phyloP scores from a whole-genome alignment of 2,888 invertebrate species.

The Lordiphosa fenestrarum region DNA sequence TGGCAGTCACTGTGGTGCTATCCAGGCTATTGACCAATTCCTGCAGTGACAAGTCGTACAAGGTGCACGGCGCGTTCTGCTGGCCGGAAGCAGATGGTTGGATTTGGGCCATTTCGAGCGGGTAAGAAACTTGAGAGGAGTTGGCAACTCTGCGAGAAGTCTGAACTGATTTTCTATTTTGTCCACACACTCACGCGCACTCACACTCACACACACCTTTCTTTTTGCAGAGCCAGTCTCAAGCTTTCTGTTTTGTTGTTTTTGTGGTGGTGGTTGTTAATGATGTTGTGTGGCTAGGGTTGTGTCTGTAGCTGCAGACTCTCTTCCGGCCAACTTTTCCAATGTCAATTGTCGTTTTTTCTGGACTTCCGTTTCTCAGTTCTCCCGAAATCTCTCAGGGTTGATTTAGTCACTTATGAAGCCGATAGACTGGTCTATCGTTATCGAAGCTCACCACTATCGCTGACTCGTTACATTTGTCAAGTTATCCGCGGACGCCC shows the following conservation, averaged over 20 bases:
- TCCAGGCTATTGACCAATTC: slow-evolving; percentile 76
- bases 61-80: slow-evolving; percentile 60
- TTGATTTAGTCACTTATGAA: no score
- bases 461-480: no score
- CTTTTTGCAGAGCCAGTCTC: neutral
- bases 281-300: neutral
- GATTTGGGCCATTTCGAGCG: slow-evolving; percentile 44
- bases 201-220: slow-evolving; percentile 5
- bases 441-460: no score
- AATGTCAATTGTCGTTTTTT: neutral
- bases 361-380: no score
- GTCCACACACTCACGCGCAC: no score
- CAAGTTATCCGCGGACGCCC: no score
- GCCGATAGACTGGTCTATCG: no score
- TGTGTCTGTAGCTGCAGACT: neutral
- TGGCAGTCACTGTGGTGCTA: slow-evolving; percentile 72
- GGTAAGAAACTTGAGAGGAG: neutral
- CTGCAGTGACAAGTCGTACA: slow-evolving; percentile 74
- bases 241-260: slow-evolving; percentile 4
- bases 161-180: neutral
- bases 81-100: slow-evolving; percentile 46
- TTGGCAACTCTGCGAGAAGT: neutral
- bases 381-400: no score
- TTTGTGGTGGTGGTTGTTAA: neutral
- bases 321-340: neutral